Base-by-base conservation (phyloP, 2,888 invertebrate species). In the Agrochola lychnidis region DNA sequence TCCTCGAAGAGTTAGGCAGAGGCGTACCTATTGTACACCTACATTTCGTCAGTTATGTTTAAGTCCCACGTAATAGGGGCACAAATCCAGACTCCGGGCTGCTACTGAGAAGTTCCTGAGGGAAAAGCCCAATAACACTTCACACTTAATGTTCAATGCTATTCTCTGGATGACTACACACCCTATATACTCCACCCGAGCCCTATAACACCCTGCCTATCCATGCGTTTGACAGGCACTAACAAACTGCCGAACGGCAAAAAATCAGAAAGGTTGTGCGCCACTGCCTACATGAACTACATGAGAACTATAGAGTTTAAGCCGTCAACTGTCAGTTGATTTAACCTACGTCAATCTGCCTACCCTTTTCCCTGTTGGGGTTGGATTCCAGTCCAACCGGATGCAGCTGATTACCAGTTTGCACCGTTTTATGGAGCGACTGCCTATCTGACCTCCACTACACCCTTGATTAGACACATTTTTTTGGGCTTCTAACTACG, bases 251-350 rank as follows among this genome's bases (percentile, higher is more conserved):
- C 64, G n/a, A 51, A 45, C 36, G 16, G 4, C 1, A 5, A 66
- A 69, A 73, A 74, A 66, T 61, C 22, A 40, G 9, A 70, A 70
- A 74, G 25, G 48, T 74, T 66, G 40, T 30, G 53, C 19, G 53
- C 53, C 59, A n/a, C 19, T 62, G 30, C 73, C 68, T 79, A 30
- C 30, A 30, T 79, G 74, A 74, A 59, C 59, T 25, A 73, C n/a
- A 7, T 3, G 4, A n/a, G 56, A 53, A 53, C 64, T 48, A 53
- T 45, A 10, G 22, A 53, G 59, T 61, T 79, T 53, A 59, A 61
- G 53, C 16, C 64, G 10, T 63, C 73, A 73, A 69, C 79, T 59
- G 1, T 16, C 14, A 64, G 30, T 53, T 69, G 36, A 53, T 66
- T 73, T 73, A 68, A 79, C 69, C 36, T 56, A 72, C 16, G 4